Conservation (phyloP, 2,888 invertebrate genomes). For the Apocheima hispidaria region DNA sequence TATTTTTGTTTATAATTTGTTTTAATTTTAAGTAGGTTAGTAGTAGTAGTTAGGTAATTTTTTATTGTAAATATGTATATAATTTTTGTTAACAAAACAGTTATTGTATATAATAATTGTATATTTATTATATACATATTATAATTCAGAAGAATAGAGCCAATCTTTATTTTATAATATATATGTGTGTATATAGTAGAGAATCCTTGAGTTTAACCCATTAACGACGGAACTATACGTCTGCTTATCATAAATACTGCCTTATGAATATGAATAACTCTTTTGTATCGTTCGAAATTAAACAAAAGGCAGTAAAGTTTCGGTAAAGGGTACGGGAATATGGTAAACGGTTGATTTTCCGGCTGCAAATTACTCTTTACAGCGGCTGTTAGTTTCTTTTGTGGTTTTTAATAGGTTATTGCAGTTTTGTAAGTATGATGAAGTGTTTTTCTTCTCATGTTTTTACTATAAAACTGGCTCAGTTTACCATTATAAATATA, state of each 20-base stretch:
- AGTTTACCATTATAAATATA: neutral
- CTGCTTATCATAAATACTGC: constrained; percentile 51
- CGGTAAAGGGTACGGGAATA: constrained; percentile 55
- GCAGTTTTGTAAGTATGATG: neutral
- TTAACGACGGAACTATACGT: constrained; percentile 46
- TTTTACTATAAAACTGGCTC: neutral
- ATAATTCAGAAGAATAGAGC: too few species aligned
- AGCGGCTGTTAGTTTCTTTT: constrained; percentile 23
- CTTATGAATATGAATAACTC: constrained; percentile 63
- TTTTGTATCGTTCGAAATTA: constrained; percentile 48
- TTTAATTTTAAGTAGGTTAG: too few species aligned
- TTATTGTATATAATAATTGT: too few species aligned
- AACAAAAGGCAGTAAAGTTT: constrained; percentile 43
- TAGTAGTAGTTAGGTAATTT: too few species aligned
- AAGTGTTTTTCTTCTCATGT: neutral
- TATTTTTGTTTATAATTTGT: too few species aligned
- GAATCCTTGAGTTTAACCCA: too few species aligned
- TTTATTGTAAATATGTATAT: too few species aligned
- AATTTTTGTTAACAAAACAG: too few species aligned
- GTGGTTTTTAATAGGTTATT: constrained; percentile 17
- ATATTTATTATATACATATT: too few species aligned
- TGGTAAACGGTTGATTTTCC: constrained; percentile 58
- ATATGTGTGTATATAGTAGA: too few species aligned
- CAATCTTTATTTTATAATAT: too few species aligned
- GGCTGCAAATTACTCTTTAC: constrained; percentile 31